phyloP scores from a whole-genome alignment of 92 coral and sea anemone species.

The Galaxea fascicularis region DNA sequence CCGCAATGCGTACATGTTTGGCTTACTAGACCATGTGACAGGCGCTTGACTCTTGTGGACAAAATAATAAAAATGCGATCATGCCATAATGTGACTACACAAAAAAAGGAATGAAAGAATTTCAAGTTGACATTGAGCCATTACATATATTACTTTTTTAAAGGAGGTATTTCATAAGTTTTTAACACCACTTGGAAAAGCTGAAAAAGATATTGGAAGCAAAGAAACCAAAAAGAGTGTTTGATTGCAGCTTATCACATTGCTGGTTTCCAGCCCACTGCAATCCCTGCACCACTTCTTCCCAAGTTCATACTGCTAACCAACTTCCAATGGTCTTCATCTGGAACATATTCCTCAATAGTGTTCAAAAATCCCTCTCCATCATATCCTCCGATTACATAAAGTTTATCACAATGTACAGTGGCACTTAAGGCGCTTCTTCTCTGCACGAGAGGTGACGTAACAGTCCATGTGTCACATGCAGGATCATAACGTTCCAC shows the following conservation, averaged over 20 bases:
- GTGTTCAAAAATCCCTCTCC: conserved; percentile 82
- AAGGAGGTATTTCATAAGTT: too few species aligned
- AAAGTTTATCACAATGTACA: conserved; percentile 68
- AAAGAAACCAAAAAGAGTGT: too few species aligned
- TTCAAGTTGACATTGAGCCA: too few species aligned
- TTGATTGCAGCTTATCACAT: background rate
- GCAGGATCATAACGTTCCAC: conserved; percentile 77
- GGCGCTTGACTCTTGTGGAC: too few species aligned
- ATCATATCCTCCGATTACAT: conserved; percentile 84
- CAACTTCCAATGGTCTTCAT: conserved; percentile 73
- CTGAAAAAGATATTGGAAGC: too few species aligned
- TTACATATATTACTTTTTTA: too few species aligned
- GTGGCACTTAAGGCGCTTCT: conserved; percentile 84
- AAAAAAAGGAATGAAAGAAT: too few species aligned
- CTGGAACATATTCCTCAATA: conserved; percentile 79
- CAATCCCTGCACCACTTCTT: conserved; percentile 89
- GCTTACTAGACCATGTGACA: too few species aligned
- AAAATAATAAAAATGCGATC: too few species aligned
- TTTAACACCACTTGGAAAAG: too few species aligned
- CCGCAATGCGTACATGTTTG: too few species aligned
- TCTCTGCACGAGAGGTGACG: conserved; percentile 60
- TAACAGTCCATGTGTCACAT: conserved; percentile 73
- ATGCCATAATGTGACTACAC: too few species aligned
- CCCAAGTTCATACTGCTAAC: conserved; percentile 67
- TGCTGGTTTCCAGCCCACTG: conserved; percentile 84